Evolutionary conservation across 53 echinoderm and acorn worm genomes (phyloP), one percentile per base, ranked within the genome.

Genomic region (Temnopleurus reevesii): DNA sequence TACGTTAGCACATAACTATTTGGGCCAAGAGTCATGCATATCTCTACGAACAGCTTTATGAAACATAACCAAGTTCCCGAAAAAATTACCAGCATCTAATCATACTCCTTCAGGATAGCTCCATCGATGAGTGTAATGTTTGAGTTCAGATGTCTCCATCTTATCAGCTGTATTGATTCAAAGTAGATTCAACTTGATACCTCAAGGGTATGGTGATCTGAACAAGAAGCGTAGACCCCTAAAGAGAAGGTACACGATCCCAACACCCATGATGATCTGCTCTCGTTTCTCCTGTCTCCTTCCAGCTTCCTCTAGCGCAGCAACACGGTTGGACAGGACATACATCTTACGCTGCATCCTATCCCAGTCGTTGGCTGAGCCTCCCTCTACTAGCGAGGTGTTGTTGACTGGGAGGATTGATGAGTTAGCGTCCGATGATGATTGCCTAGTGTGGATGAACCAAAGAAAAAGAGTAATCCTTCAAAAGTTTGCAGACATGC

Each of bases 211-310:
- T 5, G 86, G 86, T 26, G 86, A 86, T 23, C 92, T 84, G 35
- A 77, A 90, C 17, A 95, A 65, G 57, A 91, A 86, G 25, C 92
- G 91, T 53, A 95, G 77, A 47, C 95, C 92, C 86, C 89, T 95
- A 81, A 61, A 92, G n/a, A 91, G 45, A 6, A 95, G 47, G 82
- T 95, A 95, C n/a, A 91, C 47, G 8, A 81, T 91, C 12, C 92
- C 82, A 3, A 89, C 55, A 17, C 66, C 45, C 58, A 89, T 63
- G 71, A 95, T 36, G 3, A 92, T 83, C 29, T 63, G 53, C 57
- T 95, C 91, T 12, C 92, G 91, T 9, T 49, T 55, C 23, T 95
- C 93, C 1, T 91, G 90, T 34, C 80, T 65, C 23, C 46, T 34
- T 35, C 77, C 79, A 5, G 84, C 84, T 1, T 90, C 92, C 63